phyloP scores from a whole-genome alignment of 2,888 invertebrate genomes.

The Hartigia nigra region DNA sequence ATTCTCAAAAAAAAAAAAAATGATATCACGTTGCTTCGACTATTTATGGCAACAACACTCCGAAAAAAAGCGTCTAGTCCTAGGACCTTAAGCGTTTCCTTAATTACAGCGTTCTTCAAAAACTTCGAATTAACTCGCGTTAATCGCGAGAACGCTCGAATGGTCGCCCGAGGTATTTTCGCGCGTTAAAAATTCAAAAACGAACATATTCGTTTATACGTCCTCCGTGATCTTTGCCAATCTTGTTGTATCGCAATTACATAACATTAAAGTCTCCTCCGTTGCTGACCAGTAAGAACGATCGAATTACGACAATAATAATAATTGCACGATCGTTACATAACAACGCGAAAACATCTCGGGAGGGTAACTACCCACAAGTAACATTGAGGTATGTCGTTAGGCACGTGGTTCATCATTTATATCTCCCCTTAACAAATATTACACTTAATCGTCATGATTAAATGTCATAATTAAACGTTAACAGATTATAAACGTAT shows the following conservation, averaged over 20 bases:
- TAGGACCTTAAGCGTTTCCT: slow-evolving; percentile 34
- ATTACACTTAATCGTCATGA: slow-evolving; percentile 37
- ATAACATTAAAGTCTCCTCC: not conserved
- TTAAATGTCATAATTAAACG: slow-evolving; percentile 38
- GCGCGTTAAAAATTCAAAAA: not conserved
- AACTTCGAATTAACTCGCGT: slow-evolving; percentile 49
- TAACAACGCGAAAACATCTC: slow-evolving; percentile 39
- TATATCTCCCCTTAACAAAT: slow-evolving; percentile 28
- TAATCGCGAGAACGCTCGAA: slow-evolving; percentile 49
- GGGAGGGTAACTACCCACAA: slow-evolving; percentile 52
- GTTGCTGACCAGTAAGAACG: not conserved
- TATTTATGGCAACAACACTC: slow-evolving; percentile 38
- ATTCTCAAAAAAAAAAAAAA: not conserved
- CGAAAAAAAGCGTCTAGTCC: slow-evolving; percentile 37
- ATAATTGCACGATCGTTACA: not conserved
- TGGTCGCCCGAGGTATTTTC: not conserved
- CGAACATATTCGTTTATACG: not conserved
- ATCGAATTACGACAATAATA: not conserved
- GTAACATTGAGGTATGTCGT: slow-evolving; percentile 60
- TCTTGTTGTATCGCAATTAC: not conserved
- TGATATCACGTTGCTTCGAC: slow-evolving; percentile 12
- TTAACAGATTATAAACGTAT: slow-evolving; percentile 28
- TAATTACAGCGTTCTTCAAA: slow-evolving; percentile 24
- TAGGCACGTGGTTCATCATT: slow-evolving; percentile 46
- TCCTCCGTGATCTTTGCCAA: too few relatives aligned